These are phyloP conservation scores for Nipponia nippon DNA, from an alignment of 2,113 vertebrate species.

Conservation along the genomic window DNA sequence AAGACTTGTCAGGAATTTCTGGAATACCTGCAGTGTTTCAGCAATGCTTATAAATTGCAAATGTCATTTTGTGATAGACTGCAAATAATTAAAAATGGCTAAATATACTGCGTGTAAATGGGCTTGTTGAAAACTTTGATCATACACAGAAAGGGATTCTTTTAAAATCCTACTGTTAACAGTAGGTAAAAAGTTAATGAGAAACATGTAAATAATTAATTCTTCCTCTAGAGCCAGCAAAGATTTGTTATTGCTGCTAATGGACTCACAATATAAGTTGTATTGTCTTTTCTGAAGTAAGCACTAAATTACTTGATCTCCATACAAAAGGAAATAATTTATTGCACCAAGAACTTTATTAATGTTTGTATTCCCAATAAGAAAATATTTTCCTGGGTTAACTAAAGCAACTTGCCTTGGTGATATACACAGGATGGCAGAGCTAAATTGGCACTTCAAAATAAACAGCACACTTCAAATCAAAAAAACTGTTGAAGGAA, in stretches of 20 bases:
- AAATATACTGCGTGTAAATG: constrained; percentile 15
- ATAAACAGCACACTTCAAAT: not conserved
- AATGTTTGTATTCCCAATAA: not conserved
- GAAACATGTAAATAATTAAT: constrained; percentile 67
- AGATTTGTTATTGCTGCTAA: constrained; percentile 40
- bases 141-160: constrained; percentile 20
- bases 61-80: constrained; percentile 34
- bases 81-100: constrained; percentile 50
- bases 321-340: not conserved
- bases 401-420: not conserved
- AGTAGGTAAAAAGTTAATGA: constrained; percentile 65
- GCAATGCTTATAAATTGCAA: constrained; percentile 8
- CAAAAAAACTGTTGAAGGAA: not conserved
- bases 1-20: not conserved
- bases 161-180: constrained; percentile 43
- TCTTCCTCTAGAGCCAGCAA: constrained; percentile 18
- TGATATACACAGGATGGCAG: not conserved
- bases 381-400: not conserved
- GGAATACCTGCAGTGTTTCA: constrained; percentile 13
- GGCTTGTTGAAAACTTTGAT: constrained; percentile 58
- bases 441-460: not conserved
- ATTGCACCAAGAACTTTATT: not conserved
- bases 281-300: constrained; percentile 11
- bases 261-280: not conserved
- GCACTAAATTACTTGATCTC: not conserved